Percentiles rank a stretch among this genome's conserved stretches.
phyloP scores from a whole-genome alignment of 2,888 invertebrate species.

The Agrilus cyanescens region DNA sequence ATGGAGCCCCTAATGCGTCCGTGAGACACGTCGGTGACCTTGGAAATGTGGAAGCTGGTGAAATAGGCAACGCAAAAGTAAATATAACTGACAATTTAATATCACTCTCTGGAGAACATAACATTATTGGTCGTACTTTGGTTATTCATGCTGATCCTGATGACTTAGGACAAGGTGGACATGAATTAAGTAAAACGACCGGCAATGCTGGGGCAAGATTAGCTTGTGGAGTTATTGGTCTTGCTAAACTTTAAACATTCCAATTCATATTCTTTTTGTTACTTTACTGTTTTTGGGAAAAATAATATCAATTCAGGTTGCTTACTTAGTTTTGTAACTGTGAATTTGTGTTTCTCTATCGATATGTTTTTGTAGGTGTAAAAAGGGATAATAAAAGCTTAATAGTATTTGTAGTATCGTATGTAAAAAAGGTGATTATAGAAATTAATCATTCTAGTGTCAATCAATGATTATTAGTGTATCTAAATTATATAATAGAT shows the following conservation, averaged over 20 bases:
- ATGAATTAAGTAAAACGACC: constrained; percentile 84
- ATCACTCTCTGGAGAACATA: constrained; percentile 57
- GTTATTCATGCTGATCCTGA: constrained; percentile 90
- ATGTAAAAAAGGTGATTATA: too few species aligned
- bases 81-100: constrained; percentile 51
- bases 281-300: too few species aligned
- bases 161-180: constrained; percentile 86
- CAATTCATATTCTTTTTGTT: background rate
- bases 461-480: too few species aligned
- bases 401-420: too few species aligned
- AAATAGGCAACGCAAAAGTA: constrained; percentile 53
- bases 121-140: constrained; percentile 72
- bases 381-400: too few species aligned
- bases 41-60: constrained; percentile 64
- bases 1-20: constrained; percentile 65
- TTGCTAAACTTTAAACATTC: constrained; percentile 24
- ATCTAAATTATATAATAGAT: too few species aligned
- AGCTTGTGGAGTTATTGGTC: constrained; percentile 81
- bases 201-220: constrained; percentile 89
- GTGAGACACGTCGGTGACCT: constrained; percentile 84
- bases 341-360: too few species aligned
- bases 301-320: too few species aligned
- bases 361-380: too few species aligned
- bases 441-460: too few species aligned
- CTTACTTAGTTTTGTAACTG: too few species aligned